phyloP scores from a whole-genome alignment of 2,888 invertebrate species.

The Drosophila koepferae region DNA sequence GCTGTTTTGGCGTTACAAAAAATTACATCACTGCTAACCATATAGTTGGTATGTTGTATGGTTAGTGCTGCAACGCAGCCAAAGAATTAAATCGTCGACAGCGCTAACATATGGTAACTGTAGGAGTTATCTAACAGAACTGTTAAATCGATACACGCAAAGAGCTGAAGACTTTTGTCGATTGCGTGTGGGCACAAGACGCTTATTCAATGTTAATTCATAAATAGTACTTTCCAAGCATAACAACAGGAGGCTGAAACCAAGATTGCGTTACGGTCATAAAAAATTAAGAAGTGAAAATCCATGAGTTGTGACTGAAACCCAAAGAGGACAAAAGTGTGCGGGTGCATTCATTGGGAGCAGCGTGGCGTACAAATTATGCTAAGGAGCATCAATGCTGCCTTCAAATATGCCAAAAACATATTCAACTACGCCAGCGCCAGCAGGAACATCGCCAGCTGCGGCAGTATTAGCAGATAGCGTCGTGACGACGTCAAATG shows the following conservation, averaged over 20 bases:
- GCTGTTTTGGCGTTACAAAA: no score
- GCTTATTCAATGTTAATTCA: slow-evolving; percentile 14
- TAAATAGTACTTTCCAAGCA: slow-evolving; percentile 2
- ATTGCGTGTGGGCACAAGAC: not conserved
- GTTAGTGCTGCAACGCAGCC: no score
- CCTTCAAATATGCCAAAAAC: slow-evolving; percentile 54
- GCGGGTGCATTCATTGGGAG: slow-evolving; percentile 53
- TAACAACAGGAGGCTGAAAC: slow-evolving; percentile 33
- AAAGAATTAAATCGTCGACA: no score
- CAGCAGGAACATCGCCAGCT: slow-evolving; percentile 21
- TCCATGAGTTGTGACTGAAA: slow-evolving; percentile 32
- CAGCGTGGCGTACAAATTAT: slow-evolving; percentile 71
- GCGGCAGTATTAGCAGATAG: slow-evolving; percentile 28
- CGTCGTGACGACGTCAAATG: slow-evolving; percentile 27
- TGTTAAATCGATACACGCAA: no score
- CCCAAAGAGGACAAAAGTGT: slow-evolving; percentile 40
- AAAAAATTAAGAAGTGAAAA: slow-evolving; percentile 44
- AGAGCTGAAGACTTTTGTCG: no score
- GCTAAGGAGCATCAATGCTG: slow-evolving; percentile 69
- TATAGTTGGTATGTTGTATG: no score
- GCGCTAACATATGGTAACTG: no score
- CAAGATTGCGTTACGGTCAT: slow-evolving; percentile 15
- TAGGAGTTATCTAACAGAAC: no score
- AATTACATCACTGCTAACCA: no score
- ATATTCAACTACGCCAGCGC: slow-evolving; percentile 33